phyloP scores from a whole-genome alignment of 1,140 invertebrate species.

The Cyclargus thomasi region DNA sequence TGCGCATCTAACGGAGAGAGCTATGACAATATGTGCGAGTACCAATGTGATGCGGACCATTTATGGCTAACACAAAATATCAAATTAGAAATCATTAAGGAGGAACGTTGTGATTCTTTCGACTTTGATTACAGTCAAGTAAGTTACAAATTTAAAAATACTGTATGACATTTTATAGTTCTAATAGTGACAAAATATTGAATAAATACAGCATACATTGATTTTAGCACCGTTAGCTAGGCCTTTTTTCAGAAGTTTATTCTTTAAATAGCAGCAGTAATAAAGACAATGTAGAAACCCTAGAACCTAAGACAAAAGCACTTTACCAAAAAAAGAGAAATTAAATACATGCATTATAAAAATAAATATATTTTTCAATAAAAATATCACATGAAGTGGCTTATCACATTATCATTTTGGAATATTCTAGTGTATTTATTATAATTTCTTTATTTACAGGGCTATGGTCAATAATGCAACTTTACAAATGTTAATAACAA shows the following conservation, averaged over 20 bases:
- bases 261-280: too few species aligned
- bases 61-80: neutral
- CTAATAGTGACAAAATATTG: neutral
- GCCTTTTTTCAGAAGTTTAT: too few species aligned
- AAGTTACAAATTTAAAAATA: conserved; percentile 9
- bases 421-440: neutral
- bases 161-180: conserved; percentile 9
- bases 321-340: too few species aligned
- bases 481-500: neutral
- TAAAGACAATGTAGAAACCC: too few species aligned
- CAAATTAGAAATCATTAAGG: conserved; percentile 20
- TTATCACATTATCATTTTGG: neutral
- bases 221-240: too few species aligned
- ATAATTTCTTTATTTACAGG: neutral
- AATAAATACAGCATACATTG: too few species aligned
- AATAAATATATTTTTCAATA: conserved; percentile 2
- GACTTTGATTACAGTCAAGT: neutral
- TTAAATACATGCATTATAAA: neutral
- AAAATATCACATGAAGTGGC: neutral
- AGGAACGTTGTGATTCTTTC: conserved; percentile 30
- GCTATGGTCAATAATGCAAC: neutral
- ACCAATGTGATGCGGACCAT: conserved; percentile 40
- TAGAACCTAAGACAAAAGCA: too few species aligned
- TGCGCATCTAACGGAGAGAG: conserved; percentile 59
- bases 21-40: conserved; percentile 60